Base-by-base conservation (phyloP, 2,113 vertebrate genomes). In the Bujurquina vittata region DNA sequence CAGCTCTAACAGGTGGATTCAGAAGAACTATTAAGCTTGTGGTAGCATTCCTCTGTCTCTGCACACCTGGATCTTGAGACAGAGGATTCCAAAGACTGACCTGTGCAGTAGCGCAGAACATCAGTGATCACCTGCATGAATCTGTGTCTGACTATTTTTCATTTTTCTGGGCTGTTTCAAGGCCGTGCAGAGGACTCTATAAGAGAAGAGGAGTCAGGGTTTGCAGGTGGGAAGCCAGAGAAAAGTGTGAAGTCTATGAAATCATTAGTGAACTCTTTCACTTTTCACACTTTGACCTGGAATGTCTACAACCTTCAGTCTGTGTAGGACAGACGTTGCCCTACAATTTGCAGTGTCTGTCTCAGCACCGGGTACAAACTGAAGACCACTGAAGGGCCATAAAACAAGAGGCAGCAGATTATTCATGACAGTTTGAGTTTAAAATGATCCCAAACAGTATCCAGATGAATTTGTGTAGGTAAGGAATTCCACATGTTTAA, bases 41-140 rank as follows among this genome's bases (percentile, higher is more conserved):
- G 87, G 90, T 92, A 88, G 35, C 62, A 1, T 88, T 88, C 84
- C 86, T 69, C 62, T 69, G 37, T 83, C 67, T 87, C 80, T 63
- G 77, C 75, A 92, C 91, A 93, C 90, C 92, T 94, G 92, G 84
- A 79, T 78, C 60, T 82, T 31, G 20, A 58, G 35, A 87, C 67
- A 23, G 81, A 72, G 35, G 74, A 85, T 89, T 84, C 84, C 55
- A 79, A 23, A 22, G 60, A 26, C 62, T 56, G 77, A 86, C 77
- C 61, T 62, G 33, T 82, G 85, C 81, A 80, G 81, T 76, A 22
- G 43, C 40, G 84, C 79, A 59, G 82, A 89, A 83, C 91, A 85
- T 90, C 81, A 84, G 60, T 58, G 33, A 72, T 80, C 77, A 80
- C 59, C 77, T 77, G 63, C 84, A 60, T 75, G 33, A 63, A 61